Conservation (phyloP, 2,113 vertebrate genomes). For the Stigmatopora argus region DNA sequence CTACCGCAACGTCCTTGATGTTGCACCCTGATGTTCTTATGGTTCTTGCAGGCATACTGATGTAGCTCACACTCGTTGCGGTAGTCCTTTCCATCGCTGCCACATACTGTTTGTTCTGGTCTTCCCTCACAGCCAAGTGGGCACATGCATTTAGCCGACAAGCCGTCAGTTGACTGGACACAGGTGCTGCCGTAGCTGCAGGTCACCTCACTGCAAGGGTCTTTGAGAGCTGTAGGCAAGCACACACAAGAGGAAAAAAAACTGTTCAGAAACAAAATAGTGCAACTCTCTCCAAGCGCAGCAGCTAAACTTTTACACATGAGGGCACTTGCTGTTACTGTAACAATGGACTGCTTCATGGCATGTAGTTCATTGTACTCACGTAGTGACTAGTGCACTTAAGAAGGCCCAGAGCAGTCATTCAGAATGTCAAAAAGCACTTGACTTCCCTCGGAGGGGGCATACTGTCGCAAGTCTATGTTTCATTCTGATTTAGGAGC, state of each 20-base stretch:
- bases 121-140: constrained; percentile 73
- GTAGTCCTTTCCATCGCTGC: constrained; percentile 88
- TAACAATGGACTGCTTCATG: constrained; percentile 30
- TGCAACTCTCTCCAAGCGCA: constrained; percentile 13
- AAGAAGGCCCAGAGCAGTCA: constrained; percentile 32
- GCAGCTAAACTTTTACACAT: constrained; percentile 17
- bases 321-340: constrained; percentile 17
- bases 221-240: constrained; percentile 74
- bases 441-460: constrained; percentile 45
- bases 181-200: constrained; percentile 96
- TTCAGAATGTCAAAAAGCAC: constrained; percentile 48
- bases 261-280: constrained; percentile 14
- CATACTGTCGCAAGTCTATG: constrained; percentile 47
- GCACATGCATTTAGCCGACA: constrained; percentile 83
- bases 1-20: constrained; percentile 84
- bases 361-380: constrained; percentile 34
- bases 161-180: constrained; percentile 76
- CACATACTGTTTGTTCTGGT: constrained; percentile 74
- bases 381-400: constrained; percentile 37
- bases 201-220: constrained; percentile 82
- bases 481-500: constrained; percentile 44
- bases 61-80: constrained; percentile 82
- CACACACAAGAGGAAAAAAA: constrained; percentile 9
- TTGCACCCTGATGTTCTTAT: constrained; percentile 84
- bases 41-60: constrained; percentile 79